Base-by-base conservation (phyloP, 1,140 invertebrate genomes). In the Drosophila kohkoa region DNA sequence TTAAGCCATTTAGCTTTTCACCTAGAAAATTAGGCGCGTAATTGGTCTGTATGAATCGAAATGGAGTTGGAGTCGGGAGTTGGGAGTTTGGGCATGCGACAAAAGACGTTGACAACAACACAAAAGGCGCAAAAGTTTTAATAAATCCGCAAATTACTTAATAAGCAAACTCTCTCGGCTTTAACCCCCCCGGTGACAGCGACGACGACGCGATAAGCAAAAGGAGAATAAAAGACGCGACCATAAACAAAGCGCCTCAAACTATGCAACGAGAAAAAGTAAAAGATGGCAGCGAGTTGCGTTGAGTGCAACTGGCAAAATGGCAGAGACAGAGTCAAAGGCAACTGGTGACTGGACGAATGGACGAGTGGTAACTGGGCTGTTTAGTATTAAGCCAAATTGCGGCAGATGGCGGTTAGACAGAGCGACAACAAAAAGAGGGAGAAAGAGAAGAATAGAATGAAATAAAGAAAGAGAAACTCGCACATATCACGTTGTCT, bases 141-240 rank as follows among this genome's bases (percentile, higher is more conserved):
- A 88, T 89, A 88, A 88, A 88, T 88, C 66, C 63, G 78, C 75
- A 88, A 88, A 88, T 88, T 88, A 85, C 85, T 88, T 89, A 81
- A 85, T 79, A 88, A 89, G 85, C 77, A 78, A 89, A 57, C 54
- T 41, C 54, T 38, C 35, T 38, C 20, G 20, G 6, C 16, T 20
- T 57, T 57, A 10, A 8, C 67, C 67, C 57, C 10, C 51, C 55
- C 25, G 45, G 13, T 43, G 68, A 72, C 16, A 43, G 0, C 41
- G 11, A n/a, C 7, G 60, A 60, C 8, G 52, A 55, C 32, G 52
- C 55, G 68, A 71, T 72, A 70, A 71, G 52, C 51, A 3, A 55
- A 54, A 28, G 25, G 16, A 32, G 59, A 11, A 57, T 43, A 75
- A 62, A 63, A 28, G 54, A 58, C 49, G 35, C 54, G 57, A 11